Evolutionary conservation across 2,113 vertebrate species (phyloP), one percentile per base, ranked within the genome.

Genomic region (Ciconia boyciana): DNA sequence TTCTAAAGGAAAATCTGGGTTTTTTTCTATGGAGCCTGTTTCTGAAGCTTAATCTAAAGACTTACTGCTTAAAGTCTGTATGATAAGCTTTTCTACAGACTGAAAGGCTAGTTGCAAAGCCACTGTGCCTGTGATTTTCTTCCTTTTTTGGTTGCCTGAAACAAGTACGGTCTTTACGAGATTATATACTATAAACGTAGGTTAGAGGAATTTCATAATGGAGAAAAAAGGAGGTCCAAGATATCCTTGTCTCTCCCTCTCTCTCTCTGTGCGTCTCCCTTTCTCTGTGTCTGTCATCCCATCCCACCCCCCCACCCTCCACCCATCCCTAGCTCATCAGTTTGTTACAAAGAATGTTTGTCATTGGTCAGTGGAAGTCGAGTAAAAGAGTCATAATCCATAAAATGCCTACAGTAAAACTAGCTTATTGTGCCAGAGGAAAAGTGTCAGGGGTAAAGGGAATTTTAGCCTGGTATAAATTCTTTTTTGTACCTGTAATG

Each of bases 81-180:
- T 39, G 46, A 24, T 54, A 26, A 79, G 11, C 32, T 85, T 83
- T 76, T 79, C 39, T 83, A 7, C 46, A 86, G 43, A 72, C 65
- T 68, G 39, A 89, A 74, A 86, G 26, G 15, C 9, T 14, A 39
- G 44, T 76, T 92, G 51, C 49, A 93, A 87, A 90, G 89, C 57
- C 11, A 16, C 55, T 29, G 2, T 54, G 44, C 58, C 31, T 65
- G 48, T 77, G 66, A 31, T 91, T 88, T 87, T 69, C 72, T 86
- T 97, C 65, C 72, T 72, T 92, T 96, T 94, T 96, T 87, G 49
- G 46, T 76, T 96, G 65, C 49, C 44, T 97, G 92, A 89, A 86
- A 92, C 49, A 91, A 87, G 76, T 51, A 48, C 74, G 46, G 46
- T 87, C 81, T 94, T 89, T 55, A 84, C 61, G 64, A 82, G 79